Conservation (phyloP, 1,140 invertebrate species). For the Meloidogyne floridensis region DNA sequence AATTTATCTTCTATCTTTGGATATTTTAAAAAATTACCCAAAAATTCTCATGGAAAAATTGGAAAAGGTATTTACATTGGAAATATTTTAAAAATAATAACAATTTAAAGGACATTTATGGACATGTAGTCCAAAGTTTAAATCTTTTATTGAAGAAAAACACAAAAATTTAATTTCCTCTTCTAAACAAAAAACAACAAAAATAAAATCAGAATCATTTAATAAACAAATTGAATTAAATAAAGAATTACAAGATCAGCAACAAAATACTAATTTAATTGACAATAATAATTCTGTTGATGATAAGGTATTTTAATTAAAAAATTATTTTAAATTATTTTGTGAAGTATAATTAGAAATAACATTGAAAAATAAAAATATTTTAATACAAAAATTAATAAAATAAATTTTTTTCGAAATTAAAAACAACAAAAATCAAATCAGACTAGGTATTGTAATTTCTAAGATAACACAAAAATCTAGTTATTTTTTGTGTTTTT, state of each 20-base stretch:
- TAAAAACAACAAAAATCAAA: too few species aligned
- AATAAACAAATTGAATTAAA: not conserved
- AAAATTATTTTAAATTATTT: too few species aligned
- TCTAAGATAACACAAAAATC: too few species aligned
- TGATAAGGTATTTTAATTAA: not conserved
- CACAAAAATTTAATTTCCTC: not conserved
- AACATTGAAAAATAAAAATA: too few species aligned
- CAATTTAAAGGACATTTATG: not conserved
- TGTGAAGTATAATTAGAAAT: too few species aligned
- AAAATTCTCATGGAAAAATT: conserved; percentile 68
- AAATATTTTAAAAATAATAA: not conserved
- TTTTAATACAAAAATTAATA: too few species aligned
- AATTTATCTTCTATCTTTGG: conserved; percentile 88
- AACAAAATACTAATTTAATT: not conserved
- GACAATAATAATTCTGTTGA: not conserved
- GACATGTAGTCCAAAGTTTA: not conserved
- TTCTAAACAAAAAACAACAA: not conserved
- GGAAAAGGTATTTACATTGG: conserved; percentile 30
- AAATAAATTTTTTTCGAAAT: too few species aligned
- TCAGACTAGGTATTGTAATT: too few species aligned
- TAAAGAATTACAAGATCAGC: not conserved
- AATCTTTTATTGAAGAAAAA: conserved; percentile 4
- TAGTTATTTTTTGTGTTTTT: too few species aligned
- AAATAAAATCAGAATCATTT: conserved; percentile 1
- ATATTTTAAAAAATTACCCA: conserved; percentile 91